phyloP scores from a whole-genome alignment of 2,797 vertebrate species.

The Acrossocheilus fasciatus region DNA sequence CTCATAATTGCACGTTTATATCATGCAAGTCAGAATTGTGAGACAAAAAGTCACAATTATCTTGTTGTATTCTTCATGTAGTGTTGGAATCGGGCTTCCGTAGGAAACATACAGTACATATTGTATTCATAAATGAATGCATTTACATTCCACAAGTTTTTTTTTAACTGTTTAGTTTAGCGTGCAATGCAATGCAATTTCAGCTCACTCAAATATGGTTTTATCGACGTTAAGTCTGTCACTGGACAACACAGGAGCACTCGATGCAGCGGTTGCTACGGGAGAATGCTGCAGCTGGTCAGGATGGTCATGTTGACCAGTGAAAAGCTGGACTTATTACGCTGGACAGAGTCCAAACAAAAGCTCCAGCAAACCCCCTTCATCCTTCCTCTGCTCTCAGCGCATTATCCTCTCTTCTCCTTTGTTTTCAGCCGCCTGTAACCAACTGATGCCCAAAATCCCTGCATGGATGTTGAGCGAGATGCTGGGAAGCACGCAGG shows the following conservation, averaged over 20 bases:
- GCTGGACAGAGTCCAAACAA: constrained; percentile 57
- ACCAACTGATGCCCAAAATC: constrained; percentile 59
- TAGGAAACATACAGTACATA: neutral
- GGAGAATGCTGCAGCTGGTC: constrained; percentile 34
- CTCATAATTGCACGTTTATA: too few relatives aligned
- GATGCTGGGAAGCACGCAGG: constrained; percentile 36
- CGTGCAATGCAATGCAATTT: neutral
- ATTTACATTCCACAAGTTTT: neutral
- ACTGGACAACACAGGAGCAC: neutral
- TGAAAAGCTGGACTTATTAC: constrained; percentile 58
- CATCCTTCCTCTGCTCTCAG: constrained; percentile 21
- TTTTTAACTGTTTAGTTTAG: neutral
- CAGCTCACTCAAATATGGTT: neutral
- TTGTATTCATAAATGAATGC: neutral
- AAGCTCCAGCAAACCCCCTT: constrained; percentile 33
- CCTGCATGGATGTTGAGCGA: constrained; percentile 45
- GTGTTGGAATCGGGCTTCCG: too few relatives aligned
- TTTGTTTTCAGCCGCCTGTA: constrained; percentile 53
- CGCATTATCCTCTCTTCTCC: constrained; percentile 50
- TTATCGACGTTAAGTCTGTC: neutral
- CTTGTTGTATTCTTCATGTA: too few relatives aligned
- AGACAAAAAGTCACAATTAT: too few relatives aligned
- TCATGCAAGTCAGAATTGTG: too few relatives aligned
- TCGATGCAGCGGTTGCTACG: constrained; percentile 40
- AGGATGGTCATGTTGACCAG: constrained; percentile 44